Evolutionary conservation across 2,888 invertebrate genomes (phyloP), one percentile per base, ranked within the genome.

Genomic region (Nemotelus nigrinus): DNA sequence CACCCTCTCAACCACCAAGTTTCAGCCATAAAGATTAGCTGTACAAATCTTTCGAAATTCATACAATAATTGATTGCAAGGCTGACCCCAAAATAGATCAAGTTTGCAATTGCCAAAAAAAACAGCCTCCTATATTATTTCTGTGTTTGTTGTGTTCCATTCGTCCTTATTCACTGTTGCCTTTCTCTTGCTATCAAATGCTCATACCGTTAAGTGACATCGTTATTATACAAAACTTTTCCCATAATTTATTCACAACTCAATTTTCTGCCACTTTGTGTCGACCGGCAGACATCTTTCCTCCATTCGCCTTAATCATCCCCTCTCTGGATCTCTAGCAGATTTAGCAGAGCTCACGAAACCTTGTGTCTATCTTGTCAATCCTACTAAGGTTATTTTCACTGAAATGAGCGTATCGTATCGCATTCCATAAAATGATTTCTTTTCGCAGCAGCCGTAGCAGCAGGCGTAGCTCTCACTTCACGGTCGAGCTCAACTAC

Each of bases 191-290:
- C 70, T 70, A 10, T 55, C 55, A 10, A 45, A 75, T 76, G 71
- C 67, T 77, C 70, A 60, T 72, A 77, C 57, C 76, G 76, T 72
- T 77, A 60, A 78, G 75, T 77, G 79, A 78, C 79, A 79, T 76
- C 77, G 79, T 76, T 79, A 77, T 78, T 76, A 76, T 78, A 71
- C 67, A 78, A 72, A 72, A 77, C 71, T 78, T 78, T 77, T 39
- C 72, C 77, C 53, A 80, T 80, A 78, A 80, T 77, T 80, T 77
- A 80, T 80, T 80, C 79, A 80, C 77, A 78, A 80, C 78, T 80
- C 78, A 80, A 80, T 80, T 80, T 78, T 57, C 78, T 72, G 60
- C 76, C 78, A 79, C 78, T 79, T 79, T 79, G 77, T 78, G 53
- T 63, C 25, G 25, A 63, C 74, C 68, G 64, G 7, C 60, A 72